Evolutionary conservation across 2,113 vertebrate species (phyloP).

Genomic region (Chelonoidis abingdonii): DNA sequence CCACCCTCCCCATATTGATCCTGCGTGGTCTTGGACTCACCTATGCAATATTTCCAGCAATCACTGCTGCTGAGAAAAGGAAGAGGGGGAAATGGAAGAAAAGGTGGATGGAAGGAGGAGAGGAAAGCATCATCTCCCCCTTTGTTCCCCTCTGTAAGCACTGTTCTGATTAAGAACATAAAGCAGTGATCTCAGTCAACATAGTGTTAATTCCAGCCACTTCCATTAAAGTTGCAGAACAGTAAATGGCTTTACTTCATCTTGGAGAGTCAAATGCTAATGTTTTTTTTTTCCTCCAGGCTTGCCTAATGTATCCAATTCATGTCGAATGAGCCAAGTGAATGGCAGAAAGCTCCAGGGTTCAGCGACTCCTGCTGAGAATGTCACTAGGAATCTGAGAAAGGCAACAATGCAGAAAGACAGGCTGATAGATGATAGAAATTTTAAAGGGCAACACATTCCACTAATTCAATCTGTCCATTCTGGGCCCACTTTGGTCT

Average conservation of each 20-base stretch:
- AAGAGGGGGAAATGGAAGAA: neutral
- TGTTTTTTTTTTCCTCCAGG: neutral
- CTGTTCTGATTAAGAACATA: neutral
- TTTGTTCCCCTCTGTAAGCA: neutral
- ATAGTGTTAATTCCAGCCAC: neutral
- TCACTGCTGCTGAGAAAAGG: neutral
- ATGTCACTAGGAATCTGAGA: neutral
- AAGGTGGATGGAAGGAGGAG: neutral
- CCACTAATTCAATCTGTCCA: neutral
- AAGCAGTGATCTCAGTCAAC: neutral
- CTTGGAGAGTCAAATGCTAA: fast-evolving
- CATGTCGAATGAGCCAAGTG: neutral
- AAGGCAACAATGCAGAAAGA: neutral
- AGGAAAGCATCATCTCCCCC: neutral
- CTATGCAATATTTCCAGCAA: neutral
- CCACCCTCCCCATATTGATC: neutral
- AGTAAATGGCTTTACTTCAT: neutral
- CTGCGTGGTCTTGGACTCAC: neutral
- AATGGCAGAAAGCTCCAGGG: constrained; percentile 34
- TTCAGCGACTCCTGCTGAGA: constrained; percentile 22
- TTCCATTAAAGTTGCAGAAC: neutral
- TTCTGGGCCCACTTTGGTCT: neutral
- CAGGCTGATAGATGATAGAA: neutral
- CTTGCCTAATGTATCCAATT: neutral
- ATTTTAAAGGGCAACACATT: constrained; percentile 13